Evolutionary conservation across 2,888 invertebrate species (phyloP).

Genomic region (Luperina nickerlii): DNA sequence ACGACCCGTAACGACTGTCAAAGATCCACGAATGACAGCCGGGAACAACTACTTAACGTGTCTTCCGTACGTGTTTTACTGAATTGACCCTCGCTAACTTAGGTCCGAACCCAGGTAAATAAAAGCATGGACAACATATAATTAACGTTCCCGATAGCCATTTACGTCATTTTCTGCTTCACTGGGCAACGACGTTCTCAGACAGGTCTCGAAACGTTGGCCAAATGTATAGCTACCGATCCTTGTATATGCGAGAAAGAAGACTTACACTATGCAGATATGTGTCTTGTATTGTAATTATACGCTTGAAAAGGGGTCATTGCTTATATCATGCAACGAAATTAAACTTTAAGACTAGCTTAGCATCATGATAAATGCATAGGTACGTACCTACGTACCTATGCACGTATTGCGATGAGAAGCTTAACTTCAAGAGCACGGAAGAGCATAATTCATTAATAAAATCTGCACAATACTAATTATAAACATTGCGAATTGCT

Average conservation of each 20-base stretch:
- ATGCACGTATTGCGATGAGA: too few species aligned
- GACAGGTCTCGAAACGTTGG: not conserved
- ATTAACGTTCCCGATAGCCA: conserved; percentile 25
- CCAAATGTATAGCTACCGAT: conserved; percentile 6
- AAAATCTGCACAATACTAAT: not conserved
- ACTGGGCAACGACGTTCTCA: conserved; percentile 28
- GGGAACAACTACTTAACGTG: not conserved
- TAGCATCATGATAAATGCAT: not conserved
- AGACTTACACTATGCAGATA: not conserved
- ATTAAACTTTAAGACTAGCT: not conserved
- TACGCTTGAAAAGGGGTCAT: not conserved
- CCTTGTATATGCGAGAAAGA: not conserved
- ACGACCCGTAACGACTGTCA: not conserved
- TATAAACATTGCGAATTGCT: not conserved
- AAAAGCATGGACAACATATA: not conserved
- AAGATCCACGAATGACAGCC: not conserved
- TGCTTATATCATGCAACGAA: not conserved
- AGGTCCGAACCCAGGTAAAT: not conserved
- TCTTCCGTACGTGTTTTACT: not conserved
- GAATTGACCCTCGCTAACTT: not conserved
- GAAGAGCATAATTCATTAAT: not conserved
- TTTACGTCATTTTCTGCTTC: conserved; percentile 45
- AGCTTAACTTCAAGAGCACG: not conserved
- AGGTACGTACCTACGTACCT: not conserved
- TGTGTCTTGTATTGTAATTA: not conserved